Evolutionary conservation across 2,888 invertebrate species (phyloP).

Genomic region (Adela reaumurella): DNA sequence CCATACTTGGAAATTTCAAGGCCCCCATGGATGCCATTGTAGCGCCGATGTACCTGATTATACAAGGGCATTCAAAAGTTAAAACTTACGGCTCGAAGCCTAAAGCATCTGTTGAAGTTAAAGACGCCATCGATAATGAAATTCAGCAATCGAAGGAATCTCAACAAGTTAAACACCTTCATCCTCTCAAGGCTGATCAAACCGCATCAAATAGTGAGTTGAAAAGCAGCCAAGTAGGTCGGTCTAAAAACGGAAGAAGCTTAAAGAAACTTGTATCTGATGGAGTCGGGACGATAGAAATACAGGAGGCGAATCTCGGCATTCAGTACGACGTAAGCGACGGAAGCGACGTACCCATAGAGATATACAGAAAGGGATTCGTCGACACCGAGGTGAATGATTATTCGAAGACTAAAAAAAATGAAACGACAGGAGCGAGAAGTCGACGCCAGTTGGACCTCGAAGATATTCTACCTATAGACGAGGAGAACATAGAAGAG

Average conservation of each 20-base stretch:
- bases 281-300: constrained; percentile 48
- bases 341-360: constrained; percentile 46
- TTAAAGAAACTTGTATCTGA: constrained; percentile 35
- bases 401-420: constrained; percentile 21
- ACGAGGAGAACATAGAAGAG: constrained; percentile 40
- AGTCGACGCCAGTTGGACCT: constrained; percentile 30
- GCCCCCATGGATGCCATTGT: constrained; percentile 62
- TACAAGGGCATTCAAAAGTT: constrained; percentile 82
- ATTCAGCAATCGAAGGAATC: constrained; percentile 48
- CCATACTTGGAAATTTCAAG: constrained; percentile 18
- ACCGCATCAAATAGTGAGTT: constrained; percentile 24
- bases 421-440: constrained; percentile 14
- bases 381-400: constrained; percentile 48
- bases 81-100: constrained; percentile 73
- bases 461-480: constrained; percentile 41
- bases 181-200: constrained; percentile 39
- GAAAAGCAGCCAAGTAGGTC: constrained; percentile 18
- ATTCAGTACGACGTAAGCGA: constrained; percentile 57
- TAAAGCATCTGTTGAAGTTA: constrained; percentile 27
- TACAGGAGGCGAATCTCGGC: constrained; percentile 56
- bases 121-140: constrained; percentile 40
- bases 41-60: constrained; percentile 72
- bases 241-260: constrained; percentile 31
- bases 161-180: constrained; percentile 56
- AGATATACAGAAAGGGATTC: constrained; percentile 59